Conservation (phyloP, 2,888 invertebrate genomes). For the Tipula unca region DNA sequence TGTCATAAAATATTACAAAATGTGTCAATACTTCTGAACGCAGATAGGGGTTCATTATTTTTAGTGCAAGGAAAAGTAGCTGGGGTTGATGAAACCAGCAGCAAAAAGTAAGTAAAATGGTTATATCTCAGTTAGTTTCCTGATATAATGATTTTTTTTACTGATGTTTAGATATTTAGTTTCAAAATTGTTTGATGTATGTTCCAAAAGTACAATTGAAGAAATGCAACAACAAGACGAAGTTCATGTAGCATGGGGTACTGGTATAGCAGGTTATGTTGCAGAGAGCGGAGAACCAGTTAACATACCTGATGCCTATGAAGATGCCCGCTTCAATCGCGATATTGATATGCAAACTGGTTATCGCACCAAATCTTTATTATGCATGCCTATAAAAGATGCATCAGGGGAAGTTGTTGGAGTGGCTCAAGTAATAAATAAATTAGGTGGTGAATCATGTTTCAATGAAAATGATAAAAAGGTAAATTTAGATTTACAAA, state of each 20-base stretch:
- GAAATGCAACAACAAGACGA: conserved; percentile 90
- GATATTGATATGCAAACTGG: conserved; percentile 90
- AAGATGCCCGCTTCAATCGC: conserved; percentile 87
- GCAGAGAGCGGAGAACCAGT: conserved; percentile 88
- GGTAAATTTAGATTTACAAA: conserved; percentile 29
- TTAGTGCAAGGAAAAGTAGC: conserved; percentile 66
- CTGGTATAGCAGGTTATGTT: conserved; percentile 90
- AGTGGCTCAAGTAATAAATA: conserved; percentile 93
- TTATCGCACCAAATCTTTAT: conserved; percentile 82
- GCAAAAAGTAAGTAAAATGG: conserved; percentile 35
- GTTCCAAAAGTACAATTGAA: conserved; percentile 82
- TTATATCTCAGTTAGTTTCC: background rate
- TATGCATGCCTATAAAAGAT: conserved; percentile 95
- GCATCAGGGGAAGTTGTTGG: conserved; percentile 91
- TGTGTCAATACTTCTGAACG: conserved; percentile 83
- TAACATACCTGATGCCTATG: conserved; percentile 93
- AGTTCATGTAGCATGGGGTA: conserved; percentile 90
- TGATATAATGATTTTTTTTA: background rate
- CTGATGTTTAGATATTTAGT: conserved; percentile 62
- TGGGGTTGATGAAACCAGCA: conserved; percentile 36
- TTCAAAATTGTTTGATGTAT: conserved; percentile 91
- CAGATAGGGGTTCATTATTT: conserved; percentile 88
- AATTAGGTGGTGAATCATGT: conserved; percentile 65
- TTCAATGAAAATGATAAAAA: conserved; percentile 80
- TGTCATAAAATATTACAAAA: conserved; percentile 96